A percentile compares a stretch with the other conserved stretches of the same genome.
phyloP scores from a whole-genome alignment of 2,797 vertebrate genomes.

The Buceros bicornis region DNA sequence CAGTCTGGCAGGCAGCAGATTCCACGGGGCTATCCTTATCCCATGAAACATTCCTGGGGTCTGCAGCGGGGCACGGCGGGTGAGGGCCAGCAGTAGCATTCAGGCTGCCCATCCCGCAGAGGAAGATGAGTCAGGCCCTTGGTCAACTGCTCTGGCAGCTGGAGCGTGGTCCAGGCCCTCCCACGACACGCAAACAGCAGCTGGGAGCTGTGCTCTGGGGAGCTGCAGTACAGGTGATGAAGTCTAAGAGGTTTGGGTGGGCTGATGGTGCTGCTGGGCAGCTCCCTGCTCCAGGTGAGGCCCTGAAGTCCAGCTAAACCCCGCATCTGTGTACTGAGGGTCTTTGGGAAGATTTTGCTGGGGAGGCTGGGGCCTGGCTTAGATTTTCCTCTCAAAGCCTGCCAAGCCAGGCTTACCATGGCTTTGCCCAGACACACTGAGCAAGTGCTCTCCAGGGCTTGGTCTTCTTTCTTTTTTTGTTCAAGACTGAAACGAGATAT shows the following conservation, averaged over 20 bases:
- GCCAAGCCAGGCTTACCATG: background rate
- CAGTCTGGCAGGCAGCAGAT: accelerated
- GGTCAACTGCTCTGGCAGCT: accelerated
- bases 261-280: background rate
- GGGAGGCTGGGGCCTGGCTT: background rate
- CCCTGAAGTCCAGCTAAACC: background rate
- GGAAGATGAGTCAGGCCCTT: background rate
- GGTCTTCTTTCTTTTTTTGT: background rate
- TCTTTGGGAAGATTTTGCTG: background rate
- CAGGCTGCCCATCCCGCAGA: background rate
- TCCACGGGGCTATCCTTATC: background rate
- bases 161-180: background rate
- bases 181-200: background rate
- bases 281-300: background rate
- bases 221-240: background rate
- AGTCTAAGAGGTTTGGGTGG: background rate
- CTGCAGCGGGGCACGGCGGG: accelerated
- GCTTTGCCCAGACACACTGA: background rate
- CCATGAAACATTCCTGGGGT: background rate
- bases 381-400: background rate
- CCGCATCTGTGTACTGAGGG: accelerated
- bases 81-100: background rate
- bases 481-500: background rate
- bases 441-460: background rate
- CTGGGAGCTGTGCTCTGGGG: background rate